A percentile compares a stretch with the other conserved stretches of the same genome.
These are phyloP conservation scores for Cryptotis parvus DNA, from an alignment of 2,113 vertebrate species.

Conservation along the genomic window DNA sequence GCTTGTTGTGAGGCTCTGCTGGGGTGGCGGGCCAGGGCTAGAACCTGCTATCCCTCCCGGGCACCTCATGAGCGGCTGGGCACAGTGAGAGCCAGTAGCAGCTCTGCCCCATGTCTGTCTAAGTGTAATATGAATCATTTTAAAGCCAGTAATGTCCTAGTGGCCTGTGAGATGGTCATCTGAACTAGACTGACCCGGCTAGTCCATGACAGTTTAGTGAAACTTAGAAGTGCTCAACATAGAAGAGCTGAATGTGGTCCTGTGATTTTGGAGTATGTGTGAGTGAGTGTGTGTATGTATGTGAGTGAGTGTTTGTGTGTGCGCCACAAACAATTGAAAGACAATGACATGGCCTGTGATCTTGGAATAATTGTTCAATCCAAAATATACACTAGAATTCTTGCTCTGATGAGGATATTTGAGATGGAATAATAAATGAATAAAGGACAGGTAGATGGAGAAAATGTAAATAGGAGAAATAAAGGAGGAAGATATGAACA, in stretches of 20 bases:
- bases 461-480: background rate
- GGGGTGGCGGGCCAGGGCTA: no score
- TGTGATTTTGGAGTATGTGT: background rate
- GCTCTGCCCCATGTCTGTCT: no score
- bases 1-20: no score
- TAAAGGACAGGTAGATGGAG: background rate
- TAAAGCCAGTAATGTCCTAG: background rate
- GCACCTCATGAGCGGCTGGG: no score
- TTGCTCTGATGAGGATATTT: background rate
- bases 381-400: background rate
- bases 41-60: no score
- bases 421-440: background rate
- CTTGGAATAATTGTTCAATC: background rate
- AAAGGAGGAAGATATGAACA: background rate
- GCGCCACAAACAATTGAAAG: background rate
- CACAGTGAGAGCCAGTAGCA: no score
- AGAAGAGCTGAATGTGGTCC: fast-evolving
- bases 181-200: background rate
- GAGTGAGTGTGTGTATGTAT: background rate
- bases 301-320: no score
- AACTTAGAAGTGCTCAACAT: background rate
- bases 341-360: background rate
- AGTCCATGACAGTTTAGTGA: background rate
- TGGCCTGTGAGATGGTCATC: background rate
- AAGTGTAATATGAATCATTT: background rate